Percentiles rank a stretch among this genome's conserved stretches.
Conservation (phyloP, 2,797 vertebrate species). For the Parotocinclus haroldoi region DNA sequence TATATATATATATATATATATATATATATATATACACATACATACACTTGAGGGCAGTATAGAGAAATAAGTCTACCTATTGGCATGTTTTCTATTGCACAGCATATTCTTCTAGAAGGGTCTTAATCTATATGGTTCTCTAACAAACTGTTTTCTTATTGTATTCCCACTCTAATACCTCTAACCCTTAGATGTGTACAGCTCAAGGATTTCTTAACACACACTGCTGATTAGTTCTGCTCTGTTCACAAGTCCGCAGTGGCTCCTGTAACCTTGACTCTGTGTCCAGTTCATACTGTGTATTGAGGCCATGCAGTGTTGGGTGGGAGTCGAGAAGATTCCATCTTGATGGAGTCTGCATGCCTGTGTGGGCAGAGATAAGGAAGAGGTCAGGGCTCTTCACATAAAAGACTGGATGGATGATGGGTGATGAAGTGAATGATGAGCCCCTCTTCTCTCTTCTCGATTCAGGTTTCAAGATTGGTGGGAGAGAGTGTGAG, state of each 20-base stretch:
- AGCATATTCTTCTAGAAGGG: no score
- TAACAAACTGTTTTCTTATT: no score
- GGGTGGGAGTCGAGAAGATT: slow-evolving; percentile 25
- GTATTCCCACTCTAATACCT: no score
- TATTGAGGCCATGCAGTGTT: slow-evolving; percentile 12
- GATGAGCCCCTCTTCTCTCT: slow-evolving; percentile 46
- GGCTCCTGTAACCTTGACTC: slow-evolving; percentile 21
- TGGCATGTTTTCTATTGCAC: no score
- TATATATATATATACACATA: no score
- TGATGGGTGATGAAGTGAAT: slow-evolving; percentile 49
- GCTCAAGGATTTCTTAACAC: background rate
- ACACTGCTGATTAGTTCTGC: slow-evolving; percentile 16
- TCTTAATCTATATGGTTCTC: no score
- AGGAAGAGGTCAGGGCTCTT: slow-evolving; percentile 32
- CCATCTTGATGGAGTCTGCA: slow-evolving; percentile 29
- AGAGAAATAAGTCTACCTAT: no score
- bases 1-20: no score
- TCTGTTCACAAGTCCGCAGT: slow-evolving; percentile 6
- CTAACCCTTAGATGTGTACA: no score
- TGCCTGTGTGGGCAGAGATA: slow-evolving; percentile 51
- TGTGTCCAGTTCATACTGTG: slow-evolving; percentile 10
- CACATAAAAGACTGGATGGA: slow-evolving; percentile 25
- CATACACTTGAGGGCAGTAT: no score
- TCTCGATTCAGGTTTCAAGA: slow-evolving; percentile 34
- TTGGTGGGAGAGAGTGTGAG: slow-evolving; percentile 23